Conservation (phyloP, 2,113 vertebrate species). For the Apaloderma vittatum region DNA sequence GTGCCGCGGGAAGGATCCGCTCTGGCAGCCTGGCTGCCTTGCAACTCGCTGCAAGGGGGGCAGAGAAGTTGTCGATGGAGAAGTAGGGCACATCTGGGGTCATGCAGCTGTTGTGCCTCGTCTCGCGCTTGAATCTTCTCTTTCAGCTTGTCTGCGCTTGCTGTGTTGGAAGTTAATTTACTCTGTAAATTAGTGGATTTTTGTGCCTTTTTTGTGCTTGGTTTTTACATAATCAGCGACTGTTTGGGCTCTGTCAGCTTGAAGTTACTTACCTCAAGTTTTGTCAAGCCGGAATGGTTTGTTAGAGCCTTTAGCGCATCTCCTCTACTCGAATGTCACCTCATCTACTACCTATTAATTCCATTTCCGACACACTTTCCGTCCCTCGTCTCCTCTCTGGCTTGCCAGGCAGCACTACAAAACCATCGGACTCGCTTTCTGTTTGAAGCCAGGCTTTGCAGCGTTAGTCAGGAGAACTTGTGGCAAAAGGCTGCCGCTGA, state of each 20-base stretch:
- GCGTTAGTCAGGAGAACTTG: not conserved
- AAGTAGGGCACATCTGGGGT: not conserved
- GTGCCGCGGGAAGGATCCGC: not conserved
- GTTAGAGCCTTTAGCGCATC: not conserved
- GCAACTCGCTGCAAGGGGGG: not conserved
- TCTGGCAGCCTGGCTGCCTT: not conserved
- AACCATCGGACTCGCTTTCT: not conserved
- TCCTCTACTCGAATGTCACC: not conserved
- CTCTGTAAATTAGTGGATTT: not conserved
- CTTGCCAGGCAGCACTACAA: not conserved
- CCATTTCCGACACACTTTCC: not conserved
- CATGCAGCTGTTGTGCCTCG: not conserved
- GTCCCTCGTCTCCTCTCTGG: not conserved
- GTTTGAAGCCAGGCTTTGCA: not conserved
- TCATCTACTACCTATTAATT: not conserved
- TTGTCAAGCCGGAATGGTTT: not conserved
- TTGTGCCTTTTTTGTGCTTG: not conserved
- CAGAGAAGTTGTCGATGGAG: not conserved
- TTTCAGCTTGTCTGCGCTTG: not conserved
- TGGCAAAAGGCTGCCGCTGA: not conserved
- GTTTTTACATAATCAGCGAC: not conserved
- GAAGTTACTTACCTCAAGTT: not conserved
- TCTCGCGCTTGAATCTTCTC: not conserved
- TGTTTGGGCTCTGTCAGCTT: not conserved
- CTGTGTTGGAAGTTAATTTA: not conserved